Conservation (phyloP, 2,797 vertebrate species). For the Todus mexicanus region DNA sequence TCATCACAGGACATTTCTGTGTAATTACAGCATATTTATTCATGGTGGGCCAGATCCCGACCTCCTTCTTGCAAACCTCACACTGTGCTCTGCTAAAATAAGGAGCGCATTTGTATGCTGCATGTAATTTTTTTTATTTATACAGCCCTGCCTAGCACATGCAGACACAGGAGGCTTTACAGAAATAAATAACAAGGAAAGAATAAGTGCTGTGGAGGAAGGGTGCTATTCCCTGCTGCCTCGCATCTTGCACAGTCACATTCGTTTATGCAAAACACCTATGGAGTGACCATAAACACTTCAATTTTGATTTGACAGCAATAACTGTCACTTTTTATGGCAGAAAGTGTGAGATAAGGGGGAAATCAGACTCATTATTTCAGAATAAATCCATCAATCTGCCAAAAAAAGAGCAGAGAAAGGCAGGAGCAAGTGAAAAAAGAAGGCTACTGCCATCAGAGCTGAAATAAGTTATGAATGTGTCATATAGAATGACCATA, state of each 20-base stretch:
- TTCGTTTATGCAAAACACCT: neutral
- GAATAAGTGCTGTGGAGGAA: neutral
- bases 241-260: neutral
- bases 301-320: slow-evolving; percentile 11
- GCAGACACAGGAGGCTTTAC: neutral
- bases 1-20: neutral
- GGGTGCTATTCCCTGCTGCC: neutral
- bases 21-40: neutral
- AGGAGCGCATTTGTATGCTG: neutral
- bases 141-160: neutral
- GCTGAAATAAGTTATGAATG: neutral
- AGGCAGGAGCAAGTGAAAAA: neutral
- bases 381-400: neutral
- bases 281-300: neutral
- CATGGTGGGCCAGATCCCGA: neutral
- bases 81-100: neutral
- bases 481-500: neutral
- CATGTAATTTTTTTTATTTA: neutral
- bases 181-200: neutral
- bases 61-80: neutral
- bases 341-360: neutral
- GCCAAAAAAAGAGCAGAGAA: neutral
- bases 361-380: slow-evolving; percentile 7
- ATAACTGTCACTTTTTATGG: neutral
- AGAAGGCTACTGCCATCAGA: neutral